A percentile compares a stretch with the other conserved stretches of the same genome.
These are phyloP conservation scores for Lichenostomus cassidix DNA, from an alignment of 2,113 vertebrate species.

Conservation along the genomic window DNA sequence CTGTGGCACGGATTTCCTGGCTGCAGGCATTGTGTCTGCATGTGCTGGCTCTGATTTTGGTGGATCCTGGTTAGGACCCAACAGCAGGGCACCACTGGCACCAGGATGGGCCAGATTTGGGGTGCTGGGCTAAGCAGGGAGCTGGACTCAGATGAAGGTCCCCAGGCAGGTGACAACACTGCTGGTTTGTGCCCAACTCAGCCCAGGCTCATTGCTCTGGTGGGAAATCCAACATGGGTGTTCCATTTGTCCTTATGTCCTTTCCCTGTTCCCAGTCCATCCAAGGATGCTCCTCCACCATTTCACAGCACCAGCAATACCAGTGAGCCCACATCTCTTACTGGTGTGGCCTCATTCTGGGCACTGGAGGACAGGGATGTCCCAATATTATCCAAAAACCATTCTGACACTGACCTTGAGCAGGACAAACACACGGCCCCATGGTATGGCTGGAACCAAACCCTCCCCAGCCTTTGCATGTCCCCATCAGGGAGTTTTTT, in stretches of 20 bases:
- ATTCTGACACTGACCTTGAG: background rate
- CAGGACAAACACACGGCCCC: background rate
- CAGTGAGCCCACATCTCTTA: background rate
- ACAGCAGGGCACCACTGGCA: background rate
- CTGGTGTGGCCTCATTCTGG: background rate
- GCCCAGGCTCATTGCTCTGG: background rate
- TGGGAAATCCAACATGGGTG: background rate
- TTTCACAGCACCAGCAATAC: background rate
- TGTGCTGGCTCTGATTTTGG: background rate
- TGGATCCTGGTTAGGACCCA: background rate
- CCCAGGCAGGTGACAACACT: background rate
- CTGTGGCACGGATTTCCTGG: accelerated
- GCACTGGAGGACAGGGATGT: background rate
- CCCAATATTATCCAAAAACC: background rate
- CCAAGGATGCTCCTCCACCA: background rate
- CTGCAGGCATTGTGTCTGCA: accelerated
- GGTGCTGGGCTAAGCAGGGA: background rate
- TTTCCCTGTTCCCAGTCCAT: background rate
- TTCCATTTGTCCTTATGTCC: background rate
- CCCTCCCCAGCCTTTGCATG: background rate
- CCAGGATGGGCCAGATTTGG: background rate
- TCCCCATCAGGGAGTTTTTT: background rate
- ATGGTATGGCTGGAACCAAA: background rate
- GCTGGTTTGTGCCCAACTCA: background rate
- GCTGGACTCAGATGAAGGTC: background rate